phyloP scores from a whole-genome alignment of 2,113 vertebrate species.

The Grus americana region DNA sequence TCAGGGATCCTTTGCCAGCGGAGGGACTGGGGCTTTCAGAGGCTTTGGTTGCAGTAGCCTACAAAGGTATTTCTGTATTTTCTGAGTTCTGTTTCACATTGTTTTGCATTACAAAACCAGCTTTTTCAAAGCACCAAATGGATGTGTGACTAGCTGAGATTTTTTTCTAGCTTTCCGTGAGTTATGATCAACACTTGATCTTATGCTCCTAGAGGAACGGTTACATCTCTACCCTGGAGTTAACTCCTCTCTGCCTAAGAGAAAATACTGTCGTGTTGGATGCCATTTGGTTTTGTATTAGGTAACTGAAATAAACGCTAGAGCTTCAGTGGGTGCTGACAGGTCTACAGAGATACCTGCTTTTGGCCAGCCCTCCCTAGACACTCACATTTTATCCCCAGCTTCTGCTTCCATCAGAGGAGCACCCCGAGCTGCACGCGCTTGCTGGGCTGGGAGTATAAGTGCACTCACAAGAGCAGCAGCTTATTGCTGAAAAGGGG shows the following conservation, averaged over 20 bases:
- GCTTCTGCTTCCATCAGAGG: background rate
- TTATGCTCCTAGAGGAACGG: background rate
- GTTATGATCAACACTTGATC: background rate
- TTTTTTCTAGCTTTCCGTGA: background rate
- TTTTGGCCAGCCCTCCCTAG: background rate
- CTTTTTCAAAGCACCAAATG: background rate
- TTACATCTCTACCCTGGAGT: background rate
- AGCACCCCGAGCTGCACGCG: background rate
- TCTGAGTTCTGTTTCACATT: background rate
- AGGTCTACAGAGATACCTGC: background rate
- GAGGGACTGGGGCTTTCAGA: background rate
- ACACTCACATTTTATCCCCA: background rate
- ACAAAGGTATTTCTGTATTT: background rate
- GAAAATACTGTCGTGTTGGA: background rate
- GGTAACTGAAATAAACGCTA: background rate
- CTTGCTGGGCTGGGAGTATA: background rate
- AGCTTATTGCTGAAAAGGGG: background rate
- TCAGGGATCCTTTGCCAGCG: background rate
- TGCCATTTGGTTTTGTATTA: background rate
- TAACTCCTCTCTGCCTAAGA: background rate
- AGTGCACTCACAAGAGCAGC: accelerated
- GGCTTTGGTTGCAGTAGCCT: background rate
- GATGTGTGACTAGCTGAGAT: background rate
- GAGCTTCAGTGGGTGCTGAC: background rate
- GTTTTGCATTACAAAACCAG: background rate